A percentile compares a stretch with the other conserved stretches of the same genome.
phyloP scores from a whole-genome alignment of 2,113 vertebrate species.

The Grallaria varia region DNA sequence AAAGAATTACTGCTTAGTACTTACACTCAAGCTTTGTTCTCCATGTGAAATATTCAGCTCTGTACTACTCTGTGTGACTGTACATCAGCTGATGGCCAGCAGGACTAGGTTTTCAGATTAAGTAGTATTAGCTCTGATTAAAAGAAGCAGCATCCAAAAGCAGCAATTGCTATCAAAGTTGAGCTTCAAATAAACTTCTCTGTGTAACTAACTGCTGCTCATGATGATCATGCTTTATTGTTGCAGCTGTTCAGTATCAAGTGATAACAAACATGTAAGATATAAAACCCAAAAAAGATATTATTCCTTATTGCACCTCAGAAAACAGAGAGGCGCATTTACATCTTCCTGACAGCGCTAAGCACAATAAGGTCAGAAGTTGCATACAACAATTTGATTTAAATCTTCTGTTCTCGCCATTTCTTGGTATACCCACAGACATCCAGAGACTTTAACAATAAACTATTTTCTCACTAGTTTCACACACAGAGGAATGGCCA shows the following conservation, averaged over 20 bases:
- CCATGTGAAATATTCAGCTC: background rate
- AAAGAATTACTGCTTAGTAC: conserved; percentile 17
- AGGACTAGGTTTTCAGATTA: background rate
- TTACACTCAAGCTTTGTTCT: conserved; percentile 46
- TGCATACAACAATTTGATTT: background rate
- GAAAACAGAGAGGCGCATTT: background rate
- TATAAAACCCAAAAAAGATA: background rate
- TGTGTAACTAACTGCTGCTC: background rate
- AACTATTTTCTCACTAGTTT: background rate
- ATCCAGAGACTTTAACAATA: background rate
- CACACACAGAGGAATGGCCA: background rate
- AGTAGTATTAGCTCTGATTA: background rate
- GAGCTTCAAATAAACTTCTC: background rate
- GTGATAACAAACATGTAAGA: background rate
- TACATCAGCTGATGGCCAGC: background rate
- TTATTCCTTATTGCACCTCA: background rate
- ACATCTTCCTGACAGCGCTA: background rate
- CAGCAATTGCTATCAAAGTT: background rate
- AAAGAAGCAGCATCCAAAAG: background rate
- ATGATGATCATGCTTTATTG: background rate
- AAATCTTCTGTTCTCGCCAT: background rate
- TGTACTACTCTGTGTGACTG: background rate
- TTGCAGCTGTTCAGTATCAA: background rate
- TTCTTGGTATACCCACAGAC: background rate
- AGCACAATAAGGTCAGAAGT: background rate